Evolutionary conservation across 1,140 invertebrate species (phyloP), one percentile per base, ranked within the genome.

Genomic region (Drosophila serrata): DNA sequence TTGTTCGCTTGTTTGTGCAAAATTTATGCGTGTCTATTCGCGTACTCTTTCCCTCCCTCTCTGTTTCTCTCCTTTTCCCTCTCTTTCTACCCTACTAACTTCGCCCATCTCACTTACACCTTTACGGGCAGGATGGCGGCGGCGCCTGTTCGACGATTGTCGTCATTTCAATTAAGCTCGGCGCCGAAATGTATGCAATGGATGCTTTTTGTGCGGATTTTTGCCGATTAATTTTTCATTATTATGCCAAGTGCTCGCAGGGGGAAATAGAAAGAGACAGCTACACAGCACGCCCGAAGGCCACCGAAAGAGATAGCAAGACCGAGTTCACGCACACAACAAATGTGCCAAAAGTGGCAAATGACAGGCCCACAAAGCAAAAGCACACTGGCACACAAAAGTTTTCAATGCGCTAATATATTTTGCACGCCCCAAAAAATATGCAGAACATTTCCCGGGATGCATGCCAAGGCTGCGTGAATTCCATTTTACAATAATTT

Each of bases 1-100:
- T 59, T 77, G 74, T 43, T 60, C 72, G 42, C 60, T 64, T 76
- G 74, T 76, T 79, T 79, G 65, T 46, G 48, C 57, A 76, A 78
- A 87, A 88, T 87, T 82, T 88, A 87, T 87, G 84, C 79, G 82
- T 80, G 60, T 80, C 79, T 87, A 75, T 82, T 79, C 72, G 37
- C 39, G 40, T n/a, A n/a, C 29, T 37, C 11, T 51, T 31, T 19
- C n/a, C 43, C 45, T 53, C 4, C 37, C 31, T 33, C 31, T 17
- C 11, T 29, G 15, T 9, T 5, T 33, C 35, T 48, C 33, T 17
- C 5, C 27, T 7, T 13, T 22, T 48, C 29, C 12, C 11, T 43
- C 19, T 9, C 39, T 9, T 4, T 42, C n/a, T 42, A 42, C 39
- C 4, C 8, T 24, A 15, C 42, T 17, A 22, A 9, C n/a, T 17